phyloP scores from a whole-genome alignment of 2,113 vertebrate species.

The Saguinus midas region DNA sequence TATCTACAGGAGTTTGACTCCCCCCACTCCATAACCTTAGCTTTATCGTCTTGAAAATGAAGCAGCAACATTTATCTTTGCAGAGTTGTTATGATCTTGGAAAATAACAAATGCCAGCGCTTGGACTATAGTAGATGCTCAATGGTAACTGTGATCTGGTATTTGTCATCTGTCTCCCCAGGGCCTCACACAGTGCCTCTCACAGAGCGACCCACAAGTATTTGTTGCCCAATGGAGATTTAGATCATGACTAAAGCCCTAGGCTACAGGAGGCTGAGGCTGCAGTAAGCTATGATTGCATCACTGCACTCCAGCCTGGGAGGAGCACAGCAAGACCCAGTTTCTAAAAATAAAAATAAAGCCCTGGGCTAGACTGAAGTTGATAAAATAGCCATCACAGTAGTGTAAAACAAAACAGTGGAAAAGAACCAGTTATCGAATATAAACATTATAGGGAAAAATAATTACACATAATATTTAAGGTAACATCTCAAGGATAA shows the following conservation, averaged over 20 bases:
- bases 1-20: neutral
- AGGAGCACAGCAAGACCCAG: too few relatives aligned
- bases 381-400: neutral
- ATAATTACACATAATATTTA: neutral
- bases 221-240: neutral
- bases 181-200: neutral
- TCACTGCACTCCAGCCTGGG: too few relatives aligned
- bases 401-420: neutral
- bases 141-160: neutral
- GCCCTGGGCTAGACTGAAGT: neutral
- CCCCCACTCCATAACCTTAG: neutral
- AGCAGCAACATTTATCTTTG: neutral
- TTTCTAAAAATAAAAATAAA: too few relatives aligned
- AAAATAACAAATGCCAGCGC: neutral
- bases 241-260: neutral
- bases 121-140: neutral
- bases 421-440: neutral
- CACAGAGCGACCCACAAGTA: neutral
- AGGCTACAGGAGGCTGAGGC: too few relatives aligned
- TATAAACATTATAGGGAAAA: neutral
- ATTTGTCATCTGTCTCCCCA: neutral
- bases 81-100: neutral
- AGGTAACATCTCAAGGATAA: neutral
- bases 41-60: neutral
- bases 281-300: too few relatives aligned